phyloP scores from a whole-genome alignment of 2,797 vertebrate genomes.

The Heterohyrax brucei region DNA sequence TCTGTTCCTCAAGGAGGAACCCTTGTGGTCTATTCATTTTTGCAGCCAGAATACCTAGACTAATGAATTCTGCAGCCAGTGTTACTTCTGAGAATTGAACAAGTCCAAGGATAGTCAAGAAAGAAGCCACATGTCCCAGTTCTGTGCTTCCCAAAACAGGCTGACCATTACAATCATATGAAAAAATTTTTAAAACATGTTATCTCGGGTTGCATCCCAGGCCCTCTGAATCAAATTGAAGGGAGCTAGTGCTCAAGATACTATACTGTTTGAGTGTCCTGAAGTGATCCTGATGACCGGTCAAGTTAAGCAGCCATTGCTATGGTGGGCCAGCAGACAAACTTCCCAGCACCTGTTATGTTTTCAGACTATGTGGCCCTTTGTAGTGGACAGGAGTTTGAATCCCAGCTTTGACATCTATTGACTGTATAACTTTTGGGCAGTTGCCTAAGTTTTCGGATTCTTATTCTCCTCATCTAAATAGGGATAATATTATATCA shows the following conservation, averaged over 20 bases:
- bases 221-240: not conserved
- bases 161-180: not conserved
- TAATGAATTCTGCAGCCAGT: not conserved
- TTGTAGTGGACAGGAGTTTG: not conserved
- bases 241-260: not conserved
- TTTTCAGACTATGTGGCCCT: not conserved
- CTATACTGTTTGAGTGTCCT: not conserved
- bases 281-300: not conserved
- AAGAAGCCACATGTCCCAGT: not conserved
- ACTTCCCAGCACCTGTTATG: not conserved
- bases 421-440: not conserved
- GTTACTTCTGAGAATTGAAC: constrained; percentile 59
- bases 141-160: not conserved
- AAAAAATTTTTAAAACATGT: constrained; percentile 51
- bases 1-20: not conserved
- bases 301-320: not conserved
- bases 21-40: not conserved
- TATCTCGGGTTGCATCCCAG: not conserved
- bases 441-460: constrained; percentile 33
- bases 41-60: constrained; percentile 34
- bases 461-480: constrained; percentile 25
- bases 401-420: not conserved
- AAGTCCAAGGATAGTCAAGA: not conserved
- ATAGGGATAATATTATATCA: not conserved
- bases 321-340: not conserved